Percentiles rank a stretch among this genome's conserved stretches.
phyloP scores from a whole-genome alignment of 2,113 vertebrate species.

The Amblyornis subalaris region DNA sequence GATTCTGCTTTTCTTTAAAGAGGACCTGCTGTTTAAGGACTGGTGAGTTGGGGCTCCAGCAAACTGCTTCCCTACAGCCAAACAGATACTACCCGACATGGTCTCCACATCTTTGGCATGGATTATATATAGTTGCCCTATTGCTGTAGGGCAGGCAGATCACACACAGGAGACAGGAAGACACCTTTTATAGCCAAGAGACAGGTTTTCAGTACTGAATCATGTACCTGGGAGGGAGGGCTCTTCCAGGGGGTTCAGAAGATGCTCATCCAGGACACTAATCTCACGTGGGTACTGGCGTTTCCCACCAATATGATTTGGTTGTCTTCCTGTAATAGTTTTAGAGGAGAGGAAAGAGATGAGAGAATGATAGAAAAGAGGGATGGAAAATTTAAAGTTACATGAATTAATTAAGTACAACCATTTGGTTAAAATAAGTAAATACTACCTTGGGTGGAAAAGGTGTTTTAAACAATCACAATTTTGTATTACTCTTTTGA shows the following conservation, averaged over 20 bases:
- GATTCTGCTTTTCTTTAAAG: neutral
- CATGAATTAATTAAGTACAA: neutral
- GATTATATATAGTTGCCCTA: neutral
- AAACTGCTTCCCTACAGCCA: neutral
- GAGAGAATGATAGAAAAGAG: neutral
- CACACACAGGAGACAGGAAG: neutral
- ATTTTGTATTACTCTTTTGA: neutral
- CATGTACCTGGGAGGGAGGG: constrained; percentile 80
- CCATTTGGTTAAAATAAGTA: neutral
- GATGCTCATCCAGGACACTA: constrained; percentile 50
- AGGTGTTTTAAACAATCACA: neutral
- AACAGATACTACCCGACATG: neutral
- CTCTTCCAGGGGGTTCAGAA: constrained; percentile 78
- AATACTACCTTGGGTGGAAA: neutral
- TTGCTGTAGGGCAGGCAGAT: neutral
- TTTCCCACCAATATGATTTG: constrained; percentile 32
- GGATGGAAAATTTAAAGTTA: neutral
- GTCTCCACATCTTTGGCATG: neutral
- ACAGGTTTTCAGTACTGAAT: neutral
- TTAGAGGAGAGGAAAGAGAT: neutral
- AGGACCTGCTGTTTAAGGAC: neutral
- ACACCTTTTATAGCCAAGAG: neutral
- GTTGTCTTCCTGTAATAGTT: constrained; percentile 45
- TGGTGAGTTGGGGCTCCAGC: neutral
- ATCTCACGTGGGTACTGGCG: constrained; percentile 46